Evolutionary conservation across 2,797 vertebrate species (phyloP).

Genomic region (Diglossa cyanea): DNA sequence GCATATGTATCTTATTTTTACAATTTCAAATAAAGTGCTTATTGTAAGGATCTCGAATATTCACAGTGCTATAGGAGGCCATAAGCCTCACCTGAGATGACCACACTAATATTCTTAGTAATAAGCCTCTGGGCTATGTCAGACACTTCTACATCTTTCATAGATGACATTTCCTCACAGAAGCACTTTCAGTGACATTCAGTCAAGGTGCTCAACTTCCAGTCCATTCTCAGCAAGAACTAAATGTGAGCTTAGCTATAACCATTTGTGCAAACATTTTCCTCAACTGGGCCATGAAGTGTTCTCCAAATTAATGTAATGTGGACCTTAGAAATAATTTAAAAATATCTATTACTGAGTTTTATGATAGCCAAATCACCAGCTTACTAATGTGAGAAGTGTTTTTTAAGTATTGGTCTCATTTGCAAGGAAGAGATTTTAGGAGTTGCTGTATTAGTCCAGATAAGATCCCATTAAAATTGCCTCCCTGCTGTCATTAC

Average conservation of each 20-base stretch:
- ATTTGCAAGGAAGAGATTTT: background rate
- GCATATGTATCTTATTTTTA: background rate
- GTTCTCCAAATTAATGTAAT: background rate
- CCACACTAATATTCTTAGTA: background rate
- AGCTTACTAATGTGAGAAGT: background rate
- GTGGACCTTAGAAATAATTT: background rate
- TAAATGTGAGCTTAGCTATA: background rate
- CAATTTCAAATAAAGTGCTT: background rate
- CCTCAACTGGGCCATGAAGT: background rate
- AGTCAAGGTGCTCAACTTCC: background rate
- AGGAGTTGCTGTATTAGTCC: background rate
- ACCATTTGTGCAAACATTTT: background rate
- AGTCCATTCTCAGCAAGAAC: background rate
- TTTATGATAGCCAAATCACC: background rate
- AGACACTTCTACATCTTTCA: background rate
- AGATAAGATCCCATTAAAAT: background rate
- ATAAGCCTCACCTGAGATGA: background rate
- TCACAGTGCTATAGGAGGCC: background rate
- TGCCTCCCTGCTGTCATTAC: background rate
- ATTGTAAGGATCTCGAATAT: background rate
- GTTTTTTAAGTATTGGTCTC: background rate
- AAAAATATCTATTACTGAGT: background rate
- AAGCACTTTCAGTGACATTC: background rate
- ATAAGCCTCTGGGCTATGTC: background rate
- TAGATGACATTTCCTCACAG: background rate